Percentiles rank a stretch among this genome's conserved stretches.
phyloP scores from a whole-genome alignment of 2,888 invertebrate genomes.

The Troides aeacus region DNA sequence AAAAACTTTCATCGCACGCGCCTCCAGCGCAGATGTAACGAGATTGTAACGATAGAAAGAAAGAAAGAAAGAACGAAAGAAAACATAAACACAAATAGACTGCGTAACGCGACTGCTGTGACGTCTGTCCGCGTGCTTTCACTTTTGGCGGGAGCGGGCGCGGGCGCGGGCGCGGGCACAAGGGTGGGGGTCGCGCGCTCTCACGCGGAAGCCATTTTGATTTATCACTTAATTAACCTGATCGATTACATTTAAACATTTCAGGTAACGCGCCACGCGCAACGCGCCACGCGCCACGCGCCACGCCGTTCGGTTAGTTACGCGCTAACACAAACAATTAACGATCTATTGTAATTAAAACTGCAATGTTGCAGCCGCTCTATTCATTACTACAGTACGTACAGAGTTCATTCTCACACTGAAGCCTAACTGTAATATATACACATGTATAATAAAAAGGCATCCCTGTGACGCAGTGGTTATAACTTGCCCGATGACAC shows the following conservation, averaged over 20 bases:
- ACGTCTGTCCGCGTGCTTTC: conserved; percentile 56
- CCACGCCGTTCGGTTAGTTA: too few species aligned
- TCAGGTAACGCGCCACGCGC: too few species aligned
- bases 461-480: too few species aligned
- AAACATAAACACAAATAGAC: conserved; percentile 46
- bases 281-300: too few species aligned
- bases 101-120: conserved; percentile 48
- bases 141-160: conserved; percentile 47
- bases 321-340: too few species aligned
- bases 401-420: too few species aligned
- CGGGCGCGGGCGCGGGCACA: conserved; percentile 11
- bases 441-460: too few species aligned
- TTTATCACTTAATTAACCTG: conserved; percentile 19
- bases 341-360: too few species aligned
- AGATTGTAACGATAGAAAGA: conserved; percentile 12
- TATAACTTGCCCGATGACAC: too few species aligned
- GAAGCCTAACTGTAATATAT: too few species aligned
- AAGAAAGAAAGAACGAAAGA: conserved; percentile 3
- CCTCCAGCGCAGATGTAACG: conserved; percentile 18
- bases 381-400: too few species aligned
- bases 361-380: too few species aligned
- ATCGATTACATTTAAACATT: conserved; percentile 11
- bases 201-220: conserved; percentile 29
- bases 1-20: conserved; percentile 12
- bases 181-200: conserved; percentile 2